These are phyloP conservation scores for Diadophis punctatus DNA, from an alignment of 2,113 vertebrate genomes.

Conservation along the genomic window DNA sequence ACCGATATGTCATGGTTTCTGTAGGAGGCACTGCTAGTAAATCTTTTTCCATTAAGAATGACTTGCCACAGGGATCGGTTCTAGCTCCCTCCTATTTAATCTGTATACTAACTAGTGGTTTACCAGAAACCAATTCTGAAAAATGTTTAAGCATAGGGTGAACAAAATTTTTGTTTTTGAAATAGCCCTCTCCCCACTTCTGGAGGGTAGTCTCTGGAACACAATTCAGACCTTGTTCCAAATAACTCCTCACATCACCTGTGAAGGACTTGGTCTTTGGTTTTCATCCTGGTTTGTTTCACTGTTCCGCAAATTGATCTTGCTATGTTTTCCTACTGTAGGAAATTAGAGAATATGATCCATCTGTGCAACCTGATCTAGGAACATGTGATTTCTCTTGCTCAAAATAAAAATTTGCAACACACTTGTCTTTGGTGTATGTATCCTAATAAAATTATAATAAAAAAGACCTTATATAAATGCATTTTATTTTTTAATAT, in stretches of 20 bases:
- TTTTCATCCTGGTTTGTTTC: neutral
- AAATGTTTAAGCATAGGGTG: neutral
- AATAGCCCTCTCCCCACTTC: neutral
- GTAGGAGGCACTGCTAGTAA: neutral
- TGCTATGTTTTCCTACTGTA: neutral
- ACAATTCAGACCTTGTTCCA: neutral
- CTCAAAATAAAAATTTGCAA: conserved; percentile 3
- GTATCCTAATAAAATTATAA: neutral
- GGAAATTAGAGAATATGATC: neutral
- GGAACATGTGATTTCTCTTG: neutral
- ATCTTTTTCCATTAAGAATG: neutral
- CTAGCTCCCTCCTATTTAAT: neutral
- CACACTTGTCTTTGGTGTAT: neutral
- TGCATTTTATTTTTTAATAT: neutral
- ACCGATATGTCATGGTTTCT: neutral
- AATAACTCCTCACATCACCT: neutral
- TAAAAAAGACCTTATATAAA: neutral
- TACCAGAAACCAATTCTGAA: neutral
- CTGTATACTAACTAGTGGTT: neutral
- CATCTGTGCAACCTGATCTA: neutral
- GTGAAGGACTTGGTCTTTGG: neutral
- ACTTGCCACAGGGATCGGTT: neutral
- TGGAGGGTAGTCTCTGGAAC: neutral
- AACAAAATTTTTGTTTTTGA: neutral
- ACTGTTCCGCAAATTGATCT: neutral